A percentile compares a stretch with the other conserved stretches of the same genome.
Evolutionary conservation across 2,113 vertebrate genomes (phyloP).

Genomic region (Otus sunia): DNA sequence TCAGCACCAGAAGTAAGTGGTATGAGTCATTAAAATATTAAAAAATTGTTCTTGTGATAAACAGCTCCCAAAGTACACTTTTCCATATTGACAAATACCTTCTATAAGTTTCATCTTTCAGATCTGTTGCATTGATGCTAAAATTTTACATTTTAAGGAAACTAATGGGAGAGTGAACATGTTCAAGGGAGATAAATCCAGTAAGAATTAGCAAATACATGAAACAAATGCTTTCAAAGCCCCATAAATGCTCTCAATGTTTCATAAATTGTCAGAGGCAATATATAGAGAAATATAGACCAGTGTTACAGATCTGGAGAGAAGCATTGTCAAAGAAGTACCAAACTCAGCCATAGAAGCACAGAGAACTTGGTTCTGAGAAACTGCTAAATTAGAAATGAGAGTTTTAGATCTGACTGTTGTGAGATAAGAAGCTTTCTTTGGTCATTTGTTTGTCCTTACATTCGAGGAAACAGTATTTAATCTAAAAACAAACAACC

Average conservation of each 20-base stretch:
- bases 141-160: not conserved
- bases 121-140: not conserved
- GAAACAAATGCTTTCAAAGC: not conserved
- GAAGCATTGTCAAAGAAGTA: not conserved
- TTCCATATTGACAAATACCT: not conserved
- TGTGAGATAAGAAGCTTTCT: not conserved
- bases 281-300: not conserved
- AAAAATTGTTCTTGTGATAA: not conserved
- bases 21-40: not conserved
- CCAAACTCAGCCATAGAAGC: not conserved
- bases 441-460: not conserved
- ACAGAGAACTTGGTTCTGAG: not conserved
- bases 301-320: not conserved
- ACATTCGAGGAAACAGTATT: not conserved
- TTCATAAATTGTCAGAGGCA: not conserved
- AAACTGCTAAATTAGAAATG: not conserved
- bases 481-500: not conserved
- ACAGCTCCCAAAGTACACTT: not conserved
- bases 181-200: not conserved
- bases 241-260: not conserved
- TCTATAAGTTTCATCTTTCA: not conserved
- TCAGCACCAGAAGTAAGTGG: not conserved
- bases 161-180: not conserved
- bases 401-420: not conserved
- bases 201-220: not conserved